Percentiles rank a stretch among this genome's conserved stretches.
phyloP scores from a whole-genome alignment of 37 sponge, comb jelly and placozoan genomes.

The Halichondria panicea region DNA sequence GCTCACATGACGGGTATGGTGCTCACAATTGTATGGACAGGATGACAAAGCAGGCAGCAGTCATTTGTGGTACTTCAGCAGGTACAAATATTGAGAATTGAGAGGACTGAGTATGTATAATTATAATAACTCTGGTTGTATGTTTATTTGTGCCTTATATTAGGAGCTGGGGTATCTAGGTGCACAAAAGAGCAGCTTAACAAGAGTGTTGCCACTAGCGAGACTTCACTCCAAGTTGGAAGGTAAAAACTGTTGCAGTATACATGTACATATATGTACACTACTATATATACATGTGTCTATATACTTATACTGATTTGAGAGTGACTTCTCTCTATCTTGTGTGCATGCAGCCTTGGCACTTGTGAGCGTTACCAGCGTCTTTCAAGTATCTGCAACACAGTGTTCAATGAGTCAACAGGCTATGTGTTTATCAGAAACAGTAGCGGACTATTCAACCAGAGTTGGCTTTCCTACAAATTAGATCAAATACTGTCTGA shows the following conservation, averaged over 20 bases:
- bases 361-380: neutral
- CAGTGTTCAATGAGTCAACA: neutral
- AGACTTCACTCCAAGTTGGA: too few relatives aligned
- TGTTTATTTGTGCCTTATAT: too few relatives aligned
- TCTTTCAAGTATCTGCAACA: neutral
- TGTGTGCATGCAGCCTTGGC: slow-evolving; percentile 5
- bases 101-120: too few relatives aligned
- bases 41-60: neutral
- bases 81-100: neutral
- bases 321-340: neutral
- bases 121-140: too few relatives aligned
- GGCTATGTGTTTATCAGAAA: slow-evolving; percentile 3
- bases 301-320: too few relatives aligned
- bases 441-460: too few relatives aligned
- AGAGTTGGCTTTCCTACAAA: neutral
- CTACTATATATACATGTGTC: too few relatives aligned
- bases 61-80: slow-evolving; percentile 4
- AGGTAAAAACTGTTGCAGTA: too few relatives aligned
- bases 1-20: neutral
- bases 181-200: too few relatives aligned
- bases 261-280: too few relatives aligned
- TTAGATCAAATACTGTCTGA: neutral
- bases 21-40: neutral
- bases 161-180: too few relatives aligned
- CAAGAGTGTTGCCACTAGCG: too few relatives aligned